A percentile compares a stretch with the other conserved stretches of the same genome.
Evolutionary conservation across 2,888 invertebrate species (phyloP).

Genomic region (Arrhopalites spinosus): DNA sequence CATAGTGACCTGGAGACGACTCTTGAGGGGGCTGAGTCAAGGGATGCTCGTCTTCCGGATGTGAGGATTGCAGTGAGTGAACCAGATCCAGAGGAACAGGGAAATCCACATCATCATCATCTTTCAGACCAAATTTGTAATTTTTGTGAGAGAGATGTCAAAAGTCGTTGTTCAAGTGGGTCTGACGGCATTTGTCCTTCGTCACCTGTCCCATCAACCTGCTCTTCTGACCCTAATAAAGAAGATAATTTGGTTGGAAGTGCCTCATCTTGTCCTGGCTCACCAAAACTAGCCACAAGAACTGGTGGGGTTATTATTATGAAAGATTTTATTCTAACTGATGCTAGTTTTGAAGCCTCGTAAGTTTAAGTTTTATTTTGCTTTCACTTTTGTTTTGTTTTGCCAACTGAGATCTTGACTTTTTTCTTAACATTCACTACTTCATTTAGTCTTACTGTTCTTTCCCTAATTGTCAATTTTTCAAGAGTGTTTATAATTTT

Average conservation of each 20-base stretch:
- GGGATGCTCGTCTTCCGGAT: conserved; percentile 46
- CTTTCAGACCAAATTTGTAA: conserved; percentile 30
- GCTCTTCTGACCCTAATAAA: not conserved
- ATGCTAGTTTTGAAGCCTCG: conserved; percentile 60
- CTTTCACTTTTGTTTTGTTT: too few species aligned
- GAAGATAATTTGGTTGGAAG: conserved; percentile 9
- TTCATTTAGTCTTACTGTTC: too few species aligned
- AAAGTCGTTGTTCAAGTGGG: conserved; percentile 14
- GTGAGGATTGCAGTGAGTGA: conserved; percentile 53
- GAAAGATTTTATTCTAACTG: conserved; percentile 59
- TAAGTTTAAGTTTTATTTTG: conserved; percentile 56
- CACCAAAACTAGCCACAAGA: conserved; percentile 8
- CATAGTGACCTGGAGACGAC: conserved; percentile 54
- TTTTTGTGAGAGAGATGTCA: conserved; percentile 13
- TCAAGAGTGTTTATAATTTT: too few species aligned
- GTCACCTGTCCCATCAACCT: not conserved
- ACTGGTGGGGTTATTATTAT: conserved; percentile 57
- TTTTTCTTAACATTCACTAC: too few species aligned
- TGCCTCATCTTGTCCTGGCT: conserved; percentile 19
- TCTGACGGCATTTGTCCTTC: not conserved
- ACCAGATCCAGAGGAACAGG: conserved; percentile 44
- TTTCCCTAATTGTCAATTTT: too few species aligned
- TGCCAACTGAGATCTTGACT: too few species aligned
- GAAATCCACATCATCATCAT: conserved; percentile 31
- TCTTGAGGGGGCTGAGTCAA: conserved; percentile 44